Percentiles rank a stretch among this genome's conserved stretches.
These are phyloP conservation scores for Cavia porcellus DNA, from an alignment of 2,113 vertebrate genomes.

Conservation along the genomic window DNA sequence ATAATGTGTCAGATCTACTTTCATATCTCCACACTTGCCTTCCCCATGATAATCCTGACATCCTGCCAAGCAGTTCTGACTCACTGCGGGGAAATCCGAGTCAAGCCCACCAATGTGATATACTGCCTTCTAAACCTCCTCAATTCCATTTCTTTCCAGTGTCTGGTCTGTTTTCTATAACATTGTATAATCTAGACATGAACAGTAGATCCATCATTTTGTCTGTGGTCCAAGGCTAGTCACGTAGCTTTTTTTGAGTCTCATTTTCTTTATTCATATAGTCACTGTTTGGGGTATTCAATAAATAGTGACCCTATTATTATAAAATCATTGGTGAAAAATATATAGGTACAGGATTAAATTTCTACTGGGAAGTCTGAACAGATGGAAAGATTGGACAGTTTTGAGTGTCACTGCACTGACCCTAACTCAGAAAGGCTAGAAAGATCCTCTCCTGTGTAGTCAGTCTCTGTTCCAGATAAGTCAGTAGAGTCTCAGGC, in stretches of 20 bases:
- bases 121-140: too few relatives aligned
- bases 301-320: neutral
- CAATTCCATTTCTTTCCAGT: too few relatives aligned
- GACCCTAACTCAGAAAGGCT: neutral
- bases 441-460: accelerated
- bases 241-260: neutral
- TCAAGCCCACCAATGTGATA: too few relatives aligned
- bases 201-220: neutral
- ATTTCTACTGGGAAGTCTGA: neutral
- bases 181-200: neutral
- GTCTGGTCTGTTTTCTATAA: too few relatives aligned
- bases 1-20: too few relatives aligned
- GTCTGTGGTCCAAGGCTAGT: neutral
- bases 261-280: neutral
- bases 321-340: neutral
- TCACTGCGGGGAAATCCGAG: too few relatives aligned
- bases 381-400: neutral
- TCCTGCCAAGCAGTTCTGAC: too few relatives aligned
- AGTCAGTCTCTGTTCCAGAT: neutral
- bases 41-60: too few relatives aligned
- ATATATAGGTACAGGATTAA: neutral
- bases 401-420: neutral
- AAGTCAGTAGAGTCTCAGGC: neutral
- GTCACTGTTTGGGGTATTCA: neutral
- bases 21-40: too few relatives aligned